Base-by-base conservation (phyloP, 2,113 vertebrate species). In the Steatornis caripensis region DNA sequence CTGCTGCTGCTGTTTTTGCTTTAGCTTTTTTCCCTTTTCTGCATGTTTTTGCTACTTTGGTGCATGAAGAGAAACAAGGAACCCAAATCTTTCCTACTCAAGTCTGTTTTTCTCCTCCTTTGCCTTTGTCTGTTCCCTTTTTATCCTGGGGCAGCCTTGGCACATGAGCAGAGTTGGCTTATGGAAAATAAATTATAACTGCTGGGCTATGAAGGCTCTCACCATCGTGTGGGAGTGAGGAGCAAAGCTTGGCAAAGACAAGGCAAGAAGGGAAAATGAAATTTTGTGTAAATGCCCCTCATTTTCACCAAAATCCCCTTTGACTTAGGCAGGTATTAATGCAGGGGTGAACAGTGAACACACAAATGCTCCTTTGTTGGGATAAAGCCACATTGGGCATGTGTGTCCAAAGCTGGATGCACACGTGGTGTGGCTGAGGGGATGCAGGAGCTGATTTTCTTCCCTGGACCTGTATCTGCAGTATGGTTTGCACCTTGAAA, bases 361-460 rank as follows among this genome's bases (percentile, higher is more conserved):
- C 69, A 96, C 61, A 96, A 97, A 53, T n/a, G 55, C 36, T 68
- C 48, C n/a, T 91, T 96, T 97, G 89, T 94, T 75, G 65, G 61
- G 55, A 69, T 87, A 93, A 82, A 91, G 65, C 61, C 39, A 76
- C 11, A 6, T 34, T 93, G 61, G 78, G 74, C 87, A 91, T 57
- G 49, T 60, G 16, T 96, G 95, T 82, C 57, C 43, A 61, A 48
- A 89, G 64, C 90, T 87, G 84, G 65, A 29, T 51, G 65, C 46
- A 53, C 27, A 51, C 0, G 1, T 68, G 64, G 15, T 78, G 36
- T 57, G 80, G 23, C 51, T 0, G 0, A 41, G 69, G 46, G 66
- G 29, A n/a, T 64, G 43, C 32, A 39, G 82, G 10, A n/a, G 26
- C 46, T 72, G 71, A 37, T 72, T 76, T 86, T 7, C 17, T 64